These are phyloP conservation scores for Ceuthmochares aereus DNA, from an alignment of 2,113 vertebrate genomes.

Conservation along the genomic window DNA sequence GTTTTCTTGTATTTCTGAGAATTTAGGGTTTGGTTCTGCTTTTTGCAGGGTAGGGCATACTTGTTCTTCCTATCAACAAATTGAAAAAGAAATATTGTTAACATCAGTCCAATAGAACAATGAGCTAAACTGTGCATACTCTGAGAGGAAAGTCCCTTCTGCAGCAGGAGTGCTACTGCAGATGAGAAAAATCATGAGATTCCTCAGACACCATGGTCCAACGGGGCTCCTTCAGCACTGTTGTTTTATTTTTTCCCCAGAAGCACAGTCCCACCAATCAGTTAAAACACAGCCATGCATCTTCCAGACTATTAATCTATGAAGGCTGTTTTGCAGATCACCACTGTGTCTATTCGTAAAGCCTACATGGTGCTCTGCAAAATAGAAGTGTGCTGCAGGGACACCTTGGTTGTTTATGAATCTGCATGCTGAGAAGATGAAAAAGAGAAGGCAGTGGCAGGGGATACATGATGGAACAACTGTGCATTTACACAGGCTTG, in stretches of 20 bases:
- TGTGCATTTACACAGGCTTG: accelerated
- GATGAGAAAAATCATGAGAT: accelerated
- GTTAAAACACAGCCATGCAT: not conserved
- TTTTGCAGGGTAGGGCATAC: accelerated
- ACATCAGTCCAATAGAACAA: accelerated
- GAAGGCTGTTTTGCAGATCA: not conserved
- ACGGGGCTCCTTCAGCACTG: not conserved
- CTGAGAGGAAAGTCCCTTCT: not conserved
- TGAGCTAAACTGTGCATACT: not conserved
- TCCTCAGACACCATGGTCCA: not conserved
- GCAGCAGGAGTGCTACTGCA: not conserved
- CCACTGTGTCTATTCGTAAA: not conserved
- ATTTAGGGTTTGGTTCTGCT: not conserved
- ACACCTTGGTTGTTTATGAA: accelerated
- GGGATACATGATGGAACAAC: accelerated
- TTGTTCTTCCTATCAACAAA: not conserved
- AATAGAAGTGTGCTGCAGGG: not conserved
- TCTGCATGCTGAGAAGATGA: not conserved
- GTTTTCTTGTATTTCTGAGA: not conserved
- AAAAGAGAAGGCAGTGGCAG: not conserved
- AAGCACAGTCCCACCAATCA: not conserved
- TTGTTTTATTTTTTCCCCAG: accelerated
- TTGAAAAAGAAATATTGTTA: not conserved
- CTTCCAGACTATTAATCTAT: not conserved
- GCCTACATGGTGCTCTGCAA: not conserved